Conservation (phyloP, 2,888 invertebrate species). For the Metacarcinus magister region DNA sequence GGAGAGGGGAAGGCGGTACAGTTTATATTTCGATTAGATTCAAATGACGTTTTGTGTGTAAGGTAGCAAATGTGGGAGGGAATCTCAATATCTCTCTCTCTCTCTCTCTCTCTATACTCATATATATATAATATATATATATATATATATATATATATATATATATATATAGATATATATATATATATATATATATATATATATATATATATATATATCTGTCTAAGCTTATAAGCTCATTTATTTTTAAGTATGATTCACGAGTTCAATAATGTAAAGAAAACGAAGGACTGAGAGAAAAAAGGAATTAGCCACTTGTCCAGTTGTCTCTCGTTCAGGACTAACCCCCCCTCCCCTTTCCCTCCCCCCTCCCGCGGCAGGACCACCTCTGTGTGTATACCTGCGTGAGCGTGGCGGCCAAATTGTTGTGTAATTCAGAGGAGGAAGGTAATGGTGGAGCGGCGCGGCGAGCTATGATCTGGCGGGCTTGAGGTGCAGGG, state of each 20-base stretch:
- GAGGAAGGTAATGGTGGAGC: conserved; percentile 32
- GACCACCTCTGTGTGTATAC: conserved; percentile 44
- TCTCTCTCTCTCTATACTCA: conserved; percentile 56
- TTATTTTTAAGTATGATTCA: not conserved
- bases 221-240: not conserved
- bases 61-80: not conserved
- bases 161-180: no score
- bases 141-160: no score
- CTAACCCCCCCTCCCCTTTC: not conserved
- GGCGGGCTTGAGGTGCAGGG: not conserved
- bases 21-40: conserved; percentile 36
- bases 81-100: conserved; percentile 19
- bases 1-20: not conserved
- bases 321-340: not conserved
- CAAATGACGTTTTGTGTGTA: not conserved
- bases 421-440: conserved; percentile 33
- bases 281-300: conserved; percentile 1
- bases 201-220: not conserved
- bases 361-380: not conserved
- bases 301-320: conserved; percentile 21
- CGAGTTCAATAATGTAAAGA: not conserved
- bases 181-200: conserved; percentile 9
- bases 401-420: conserved; percentile 41
- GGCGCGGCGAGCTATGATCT: conserved; percentile 41
- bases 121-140: no score